Conservation (phyloP, 1,140 invertebrate genomes). For the Metaphire vulgaris region DNA sequence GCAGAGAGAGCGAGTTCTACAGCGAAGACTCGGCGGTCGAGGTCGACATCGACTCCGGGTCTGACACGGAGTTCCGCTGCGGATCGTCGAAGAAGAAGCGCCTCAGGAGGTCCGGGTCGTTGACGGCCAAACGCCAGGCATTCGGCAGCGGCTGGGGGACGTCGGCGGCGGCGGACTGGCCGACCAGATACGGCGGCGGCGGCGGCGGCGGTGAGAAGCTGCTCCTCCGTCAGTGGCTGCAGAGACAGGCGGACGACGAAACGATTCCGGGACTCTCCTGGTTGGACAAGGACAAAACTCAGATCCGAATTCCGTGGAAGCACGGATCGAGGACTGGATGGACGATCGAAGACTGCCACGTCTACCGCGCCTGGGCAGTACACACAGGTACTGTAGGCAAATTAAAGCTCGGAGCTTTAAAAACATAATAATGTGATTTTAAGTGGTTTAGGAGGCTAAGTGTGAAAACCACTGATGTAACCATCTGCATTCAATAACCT, state of each 20-base stretch:
- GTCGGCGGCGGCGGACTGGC: neutral
- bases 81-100: neutral
- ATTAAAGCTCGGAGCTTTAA: no score
- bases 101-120: neutral
- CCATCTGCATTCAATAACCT: no score
- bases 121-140: neutral
- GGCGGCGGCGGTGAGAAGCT: neutral
- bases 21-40: neutral
- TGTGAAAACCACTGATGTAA: no score
- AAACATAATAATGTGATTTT: no score
- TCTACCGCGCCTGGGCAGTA: slow-evolving; percentile 40
- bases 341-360: neutral
- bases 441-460: no score
- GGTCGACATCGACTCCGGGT: neutral
- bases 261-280: slow-evolving; percentile 25
- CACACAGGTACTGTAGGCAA: slow-evolving; percentile 46
- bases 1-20: neutral
- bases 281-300: slow-evolving; percentile 34
- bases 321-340: slow-evolving; percentile 40
- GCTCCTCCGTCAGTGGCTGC: neutral
- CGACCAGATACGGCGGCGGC: neutral
- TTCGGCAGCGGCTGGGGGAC: neutral
- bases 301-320: slow-evolving; percentile 40
- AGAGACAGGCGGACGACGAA: neutral
- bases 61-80: neutral